Conservation (phyloP, 2,888 invertebrate genomes). For the Lutraria lutraria region DNA sequence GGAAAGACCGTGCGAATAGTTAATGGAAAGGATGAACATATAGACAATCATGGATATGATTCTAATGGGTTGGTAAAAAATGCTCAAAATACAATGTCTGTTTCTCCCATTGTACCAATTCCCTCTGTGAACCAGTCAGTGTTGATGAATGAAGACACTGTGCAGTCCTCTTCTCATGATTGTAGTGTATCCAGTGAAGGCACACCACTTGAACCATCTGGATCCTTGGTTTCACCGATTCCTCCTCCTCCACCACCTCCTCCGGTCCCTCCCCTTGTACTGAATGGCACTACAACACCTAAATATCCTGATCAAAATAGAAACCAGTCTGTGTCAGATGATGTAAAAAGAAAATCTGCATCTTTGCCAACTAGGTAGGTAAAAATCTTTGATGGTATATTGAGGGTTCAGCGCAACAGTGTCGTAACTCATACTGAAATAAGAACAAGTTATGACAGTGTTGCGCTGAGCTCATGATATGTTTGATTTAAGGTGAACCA, state of each 20-base stretch:
- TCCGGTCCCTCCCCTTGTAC: slow-evolving; percentile 57
- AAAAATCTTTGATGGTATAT: neutral
- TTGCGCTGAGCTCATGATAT: no score
- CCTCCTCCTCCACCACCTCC: slow-evolving; percentile 59
- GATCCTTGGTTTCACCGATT: neutral
- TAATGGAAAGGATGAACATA: neutral
- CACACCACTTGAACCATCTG: neutral
- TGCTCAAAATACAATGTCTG: neutral
- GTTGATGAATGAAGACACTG: neutral
- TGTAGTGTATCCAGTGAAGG: neutral
- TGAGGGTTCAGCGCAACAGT: neutral
- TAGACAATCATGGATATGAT: neutral
- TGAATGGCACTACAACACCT: slow-evolving; percentile 31
- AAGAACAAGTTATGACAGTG: no score
- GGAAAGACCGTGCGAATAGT: neutral
- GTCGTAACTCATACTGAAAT: no score
- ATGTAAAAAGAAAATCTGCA: slow-evolving; percentile 54
- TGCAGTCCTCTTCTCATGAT: no score
- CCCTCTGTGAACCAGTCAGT: neutral
- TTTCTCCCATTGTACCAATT: neutral
- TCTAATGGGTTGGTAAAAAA: slow-evolving; percentile 8
- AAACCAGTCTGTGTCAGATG: slow-evolving; percentile 28
- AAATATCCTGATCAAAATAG: neutral
- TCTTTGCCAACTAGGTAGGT: slow-evolving; percentile 63
- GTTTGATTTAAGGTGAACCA: no score